Conservation (phyloP, 2,797 vertebrate species). For the Cossypha dichroa region DNA sequence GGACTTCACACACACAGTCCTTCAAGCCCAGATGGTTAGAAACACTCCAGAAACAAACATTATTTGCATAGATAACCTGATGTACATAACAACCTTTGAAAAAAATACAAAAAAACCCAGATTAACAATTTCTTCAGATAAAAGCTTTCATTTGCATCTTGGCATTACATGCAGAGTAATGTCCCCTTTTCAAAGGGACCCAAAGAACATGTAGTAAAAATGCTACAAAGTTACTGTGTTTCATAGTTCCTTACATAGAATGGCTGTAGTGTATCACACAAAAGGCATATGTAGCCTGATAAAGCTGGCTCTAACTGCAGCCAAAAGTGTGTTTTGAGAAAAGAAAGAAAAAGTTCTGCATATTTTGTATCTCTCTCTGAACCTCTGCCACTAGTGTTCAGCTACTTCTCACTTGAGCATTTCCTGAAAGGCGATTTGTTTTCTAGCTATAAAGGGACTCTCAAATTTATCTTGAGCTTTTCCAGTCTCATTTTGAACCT, state of each 20-base stretch:
- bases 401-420: background rate
- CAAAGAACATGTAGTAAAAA: background rate
- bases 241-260: background rate
- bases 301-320: background rate
- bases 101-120: background rate
- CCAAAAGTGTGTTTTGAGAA: background rate
- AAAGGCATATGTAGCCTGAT: background rate
- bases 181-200: background rate
- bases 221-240: background rate
- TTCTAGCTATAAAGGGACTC: background rate
- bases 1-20: background rate
- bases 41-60: background rate
- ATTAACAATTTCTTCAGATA: background rate
- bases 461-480: background rate
- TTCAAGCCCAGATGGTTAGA: background rate
- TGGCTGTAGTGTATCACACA: rapidly evolving
- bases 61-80: background rate
- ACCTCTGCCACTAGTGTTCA: background rate
- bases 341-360: background rate
- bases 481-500: background rate
- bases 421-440: background rate
- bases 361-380: background rate
- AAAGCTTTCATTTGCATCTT: background rate
- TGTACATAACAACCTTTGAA: background rate
- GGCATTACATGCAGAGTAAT: background rate